These are phyloP conservation scores for Pinna nobilis DNA, from an alignment of 1,140 invertebrate genomes.

Conservation along the genomic window DNA sequence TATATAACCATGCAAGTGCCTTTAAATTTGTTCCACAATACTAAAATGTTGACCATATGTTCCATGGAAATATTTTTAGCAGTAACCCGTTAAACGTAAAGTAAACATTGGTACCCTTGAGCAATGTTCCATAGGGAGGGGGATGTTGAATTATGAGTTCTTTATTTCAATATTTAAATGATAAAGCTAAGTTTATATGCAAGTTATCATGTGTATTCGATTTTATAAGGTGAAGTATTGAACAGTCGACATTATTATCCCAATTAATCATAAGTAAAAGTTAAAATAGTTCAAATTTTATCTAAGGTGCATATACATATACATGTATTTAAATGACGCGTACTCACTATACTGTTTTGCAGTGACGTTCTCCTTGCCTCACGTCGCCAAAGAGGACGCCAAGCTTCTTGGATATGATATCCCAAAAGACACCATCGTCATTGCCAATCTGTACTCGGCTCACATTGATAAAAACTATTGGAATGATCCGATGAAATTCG, in stretches of 20 bases:
- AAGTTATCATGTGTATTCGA: too few relatives aligned
- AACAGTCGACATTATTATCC: not conserved
- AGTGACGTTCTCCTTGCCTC: conserved; percentile 72
- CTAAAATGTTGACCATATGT: too few relatives aligned
- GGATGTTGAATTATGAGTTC: too few relatives aligned
- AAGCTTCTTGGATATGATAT: conserved; percentile 66
- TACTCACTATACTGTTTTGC: conserved; percentile 3
- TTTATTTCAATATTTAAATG: too few relatives aligned
- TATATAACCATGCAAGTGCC: too few relatives aligned
- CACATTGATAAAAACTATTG: conserved; percentile 76
- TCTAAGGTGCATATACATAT: not conserved
- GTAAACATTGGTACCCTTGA: too few relatives aligned
- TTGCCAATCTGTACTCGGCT: conserved; percentile 70
- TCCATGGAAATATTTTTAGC: too few relatives aligned
- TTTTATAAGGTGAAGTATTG: not conserved
- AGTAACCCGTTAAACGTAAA: too few relatives aligned
- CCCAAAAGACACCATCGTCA: conserved; percentile 68
- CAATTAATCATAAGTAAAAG: too few relatives aligned
- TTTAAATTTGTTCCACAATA: too few relatives aligned
- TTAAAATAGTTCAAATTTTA: not conserved
- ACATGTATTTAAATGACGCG: not conserved
- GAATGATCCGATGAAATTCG: conserved; percentile 82
- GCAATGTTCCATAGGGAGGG: too few relatives aligned
- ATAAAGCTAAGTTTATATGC: too few relatives aligned
- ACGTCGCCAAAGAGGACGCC: conserved; percentile 61